Evolutionary conservation across 2,888 invertebrate genomes (phyloP).

Genomic region (Priocnemis perturbator): DNA sequence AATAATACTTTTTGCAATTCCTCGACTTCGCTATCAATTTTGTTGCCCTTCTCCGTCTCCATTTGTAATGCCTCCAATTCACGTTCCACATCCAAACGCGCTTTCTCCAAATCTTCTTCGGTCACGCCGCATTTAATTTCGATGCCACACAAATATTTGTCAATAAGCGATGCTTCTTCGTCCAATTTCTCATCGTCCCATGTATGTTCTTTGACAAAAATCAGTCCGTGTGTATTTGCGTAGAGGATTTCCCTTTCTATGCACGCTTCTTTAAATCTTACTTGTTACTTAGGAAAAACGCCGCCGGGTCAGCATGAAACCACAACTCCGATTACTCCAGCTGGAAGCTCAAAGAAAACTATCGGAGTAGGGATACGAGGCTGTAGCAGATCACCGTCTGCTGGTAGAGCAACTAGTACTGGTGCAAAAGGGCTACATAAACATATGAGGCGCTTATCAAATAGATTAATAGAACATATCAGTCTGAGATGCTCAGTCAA

Average conservation of each 20-base stretch:
- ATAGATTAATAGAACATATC: constrained; percentile 70
- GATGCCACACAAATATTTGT: no score
- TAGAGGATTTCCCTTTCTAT: no score
- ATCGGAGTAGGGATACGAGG: constrained; percentile 25
- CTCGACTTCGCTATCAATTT: no score
- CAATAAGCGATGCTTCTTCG: no score
- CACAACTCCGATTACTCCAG: constrained; percentile 48
- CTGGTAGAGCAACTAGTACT: constrained; percentile 61
- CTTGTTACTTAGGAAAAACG: constrained; percentile 36
- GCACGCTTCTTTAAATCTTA: background rate
- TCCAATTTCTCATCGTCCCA: constrained; percentile 69
- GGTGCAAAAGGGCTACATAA: constrained; percentile 59
- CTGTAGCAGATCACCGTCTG: constrained; percentile 62
- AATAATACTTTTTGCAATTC: no score
- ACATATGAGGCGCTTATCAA: constrained; percentile 62
- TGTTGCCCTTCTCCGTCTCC: no score
- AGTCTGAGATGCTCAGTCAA: constrained; percentile 61
- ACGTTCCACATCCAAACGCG: no score
- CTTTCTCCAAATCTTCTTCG: no score
- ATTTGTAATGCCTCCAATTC: no score
- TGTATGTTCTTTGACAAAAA: no score
- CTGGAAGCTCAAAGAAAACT: constrained; percentile 17
- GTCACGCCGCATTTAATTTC: no score
- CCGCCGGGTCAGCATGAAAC: constrained; percentile 38
- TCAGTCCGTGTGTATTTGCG: no score